Base-by-base conservation (phyloP, 2,888 invertebrate genomes). In the Tachystola acroxantha region DNA sequence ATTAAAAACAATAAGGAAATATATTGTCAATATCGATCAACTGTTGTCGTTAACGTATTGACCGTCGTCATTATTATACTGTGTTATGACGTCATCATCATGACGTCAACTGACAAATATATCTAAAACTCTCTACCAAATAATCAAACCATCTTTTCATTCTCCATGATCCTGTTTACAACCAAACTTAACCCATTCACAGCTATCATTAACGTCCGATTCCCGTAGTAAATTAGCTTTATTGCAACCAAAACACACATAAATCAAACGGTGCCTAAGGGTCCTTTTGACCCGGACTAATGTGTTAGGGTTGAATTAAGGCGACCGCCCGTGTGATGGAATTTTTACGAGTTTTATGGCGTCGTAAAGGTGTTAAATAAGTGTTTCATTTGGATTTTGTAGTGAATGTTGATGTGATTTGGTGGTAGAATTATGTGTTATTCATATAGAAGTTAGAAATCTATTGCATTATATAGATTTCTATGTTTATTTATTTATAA, bases 341-440 rank as follows among this genome's bases (percentile, higher is more conserved):
- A 12, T 10, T 49, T 63, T 64, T 57, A 62, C 46, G 50, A 12
- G 9, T 49, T 63, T 64, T 57, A 62, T 47, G 50, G 45, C 43
- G 46, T 56, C 61, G 62, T 67, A 54, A 64, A 62, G 50, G 64
- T 70, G 65, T 69, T 51, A 67, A 66, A 66, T 54, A 48, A 58
- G 61, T 48, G 33, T 47, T 50, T 57, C 50, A 57, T 24, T 52
- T 45, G 41, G n/a, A n/a, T 29, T 25, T 47, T 50, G 50, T 43
- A 47, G 25, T 43, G 39, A 37, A 35, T 37, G 29, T 10, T 30
- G 39, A 45, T 45, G 32, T 42, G 47, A 38, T 22, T 36, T 24
- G 24, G 13, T 34, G 33, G 50, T 16, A n/a, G n/a, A n/a, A n/a
- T n/a, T n/a, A n/a, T n/a, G n/a, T n/a, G n/a, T n/a, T n/a, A n/a